A percentile compares a stretch with the other conserved stretches of the same genome.
These are phyloP conservation scores for Tadarida brasiliensis DNA, from an alignment of 2,797 vertebrate genomes.

Conservation along the genomic window DNA sequence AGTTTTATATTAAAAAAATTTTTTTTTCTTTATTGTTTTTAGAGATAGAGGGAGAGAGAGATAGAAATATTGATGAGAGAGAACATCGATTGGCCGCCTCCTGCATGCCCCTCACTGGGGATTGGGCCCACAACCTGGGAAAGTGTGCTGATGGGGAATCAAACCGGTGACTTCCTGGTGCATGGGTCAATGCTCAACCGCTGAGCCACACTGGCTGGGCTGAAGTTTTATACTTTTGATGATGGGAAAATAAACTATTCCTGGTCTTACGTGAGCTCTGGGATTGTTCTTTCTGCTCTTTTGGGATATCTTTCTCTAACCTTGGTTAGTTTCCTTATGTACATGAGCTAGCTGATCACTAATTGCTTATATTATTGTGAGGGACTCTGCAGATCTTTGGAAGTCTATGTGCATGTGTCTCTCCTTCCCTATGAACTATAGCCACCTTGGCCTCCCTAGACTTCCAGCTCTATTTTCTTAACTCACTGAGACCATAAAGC, in stretches of 20 bases:
- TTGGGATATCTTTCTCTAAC: background rate
- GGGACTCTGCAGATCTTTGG: background rate
- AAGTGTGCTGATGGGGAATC: no score
- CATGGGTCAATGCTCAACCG: no score
- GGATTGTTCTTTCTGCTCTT: background rate
- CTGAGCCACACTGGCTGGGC: background rate
- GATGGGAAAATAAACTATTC: conserved; percentile 33
- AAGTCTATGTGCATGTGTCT: background rate
- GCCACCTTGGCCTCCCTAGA: background rate
- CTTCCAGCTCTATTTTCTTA: background rate
- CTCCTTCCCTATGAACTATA: background rate
- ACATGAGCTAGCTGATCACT: background rate
- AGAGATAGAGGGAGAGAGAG: no score
- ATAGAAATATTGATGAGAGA: no score
- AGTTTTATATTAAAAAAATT: background rate
- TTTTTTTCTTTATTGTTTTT: no score
- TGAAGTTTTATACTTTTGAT: conserved; percentile 38
- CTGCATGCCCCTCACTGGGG: no score
- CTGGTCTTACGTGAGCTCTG: background rate
- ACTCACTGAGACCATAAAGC: conserved; percentile 9
- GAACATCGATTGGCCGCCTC: no score
- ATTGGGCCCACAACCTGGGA: no score
- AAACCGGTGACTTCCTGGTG: no score
- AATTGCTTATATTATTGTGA: conserved; percentile 31
- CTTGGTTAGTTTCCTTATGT: background rate